Base-by-base conservation (phyloP, 2,797 vertebrate genomes). In the Eutrigla gurnardus region DNA sequence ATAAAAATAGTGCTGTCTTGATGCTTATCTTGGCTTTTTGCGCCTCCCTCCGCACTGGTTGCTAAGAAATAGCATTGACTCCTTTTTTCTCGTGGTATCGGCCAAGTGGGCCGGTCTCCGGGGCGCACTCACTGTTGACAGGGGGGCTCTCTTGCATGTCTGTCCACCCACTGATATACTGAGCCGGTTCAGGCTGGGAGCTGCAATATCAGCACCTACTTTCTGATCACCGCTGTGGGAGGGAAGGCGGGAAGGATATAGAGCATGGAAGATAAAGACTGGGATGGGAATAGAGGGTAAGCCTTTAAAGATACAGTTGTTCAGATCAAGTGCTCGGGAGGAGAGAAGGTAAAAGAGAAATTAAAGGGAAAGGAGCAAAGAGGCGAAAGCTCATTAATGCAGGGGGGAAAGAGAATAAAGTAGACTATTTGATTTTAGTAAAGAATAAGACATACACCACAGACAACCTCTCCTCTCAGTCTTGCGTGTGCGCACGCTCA, bases 161-260 rank as follows among this genome's bases (percentile, higher is more conserved):
- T 85, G 88, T 91, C 91, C 87, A 88, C 86, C 88, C 83, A 80
- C 87, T 88, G 83, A 86, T 86, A 84, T 69, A 86, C 69, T 64
- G 81, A 88, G 83, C 88, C 11, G 68, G 66, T 77, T 88, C 71
- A 75, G 80, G 77, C 63, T 25, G 64, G 73, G 77, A 80, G 82
- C 85, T 91, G 90, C 90, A 85, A 80, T 86, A 91, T 93, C 92
- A 93, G 91, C 92, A 90, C 84, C 90, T 80, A 77, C 70, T 73
- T 80, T 81, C 70, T 81, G 87, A 91, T 87, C 85, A 71, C 82
- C 74, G 8, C 85, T 53, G 77, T 87, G 89, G 90, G 91, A 90
- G 88, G 77, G 63, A 53, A 75, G 67, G 49, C 18, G 17, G 85
- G 69, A 77, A 84, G 82, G 81, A 88, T 82, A 62, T 71, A 78